phyloP scores from a whole-genome alignment of 2,113 vertebrate genomes.

The Dromas ardeola region DNA sequence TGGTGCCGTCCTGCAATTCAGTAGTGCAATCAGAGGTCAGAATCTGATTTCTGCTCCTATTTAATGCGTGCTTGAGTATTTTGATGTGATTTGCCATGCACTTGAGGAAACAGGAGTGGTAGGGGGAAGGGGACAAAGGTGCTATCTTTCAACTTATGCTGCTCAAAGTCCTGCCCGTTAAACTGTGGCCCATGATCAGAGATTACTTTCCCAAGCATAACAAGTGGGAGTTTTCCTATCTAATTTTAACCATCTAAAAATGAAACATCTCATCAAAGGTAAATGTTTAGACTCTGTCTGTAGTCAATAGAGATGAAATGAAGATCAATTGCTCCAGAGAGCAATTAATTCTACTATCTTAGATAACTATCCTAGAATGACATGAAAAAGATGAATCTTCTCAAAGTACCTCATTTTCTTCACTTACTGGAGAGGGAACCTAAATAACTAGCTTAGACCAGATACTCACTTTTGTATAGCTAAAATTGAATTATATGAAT shows the following conservation, averaged over 20 bases:
- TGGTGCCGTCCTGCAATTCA: not conserved
- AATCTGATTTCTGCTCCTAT: not conserved
- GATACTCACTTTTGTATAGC: not conserved
- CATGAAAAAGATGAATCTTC: constrained; percentile 5
- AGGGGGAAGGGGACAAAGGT: not conserved
- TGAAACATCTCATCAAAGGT: constrained; percentile 23
- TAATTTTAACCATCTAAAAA: constrained; percentile 21
- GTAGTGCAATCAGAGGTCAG: not conserved
- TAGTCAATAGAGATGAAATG: constrained; percentile 34
- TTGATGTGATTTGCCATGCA: not conserved
- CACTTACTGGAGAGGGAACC: not conserved
- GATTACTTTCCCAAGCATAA: not conserved
- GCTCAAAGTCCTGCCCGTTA: not conserved
- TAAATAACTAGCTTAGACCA: not conserved
- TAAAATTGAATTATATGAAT: not conserved
- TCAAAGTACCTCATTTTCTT: not conserved
- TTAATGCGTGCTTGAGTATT: not conserved
- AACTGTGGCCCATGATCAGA: not conserved
- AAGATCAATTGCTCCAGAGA: constrained; percentile 49
- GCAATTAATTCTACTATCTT: constrained; percentile 36
- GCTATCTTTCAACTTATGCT: not conserved
- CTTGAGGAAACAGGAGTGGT: not conserved
- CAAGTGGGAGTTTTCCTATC: not conserved
- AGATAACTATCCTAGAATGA: not conserved
- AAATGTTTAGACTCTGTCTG: constrained; percentile 30